Evolutionary conservation across 2,113 vertebrate genomes (phyloP).

Genomic region (Sylvietta virens): DNA sequence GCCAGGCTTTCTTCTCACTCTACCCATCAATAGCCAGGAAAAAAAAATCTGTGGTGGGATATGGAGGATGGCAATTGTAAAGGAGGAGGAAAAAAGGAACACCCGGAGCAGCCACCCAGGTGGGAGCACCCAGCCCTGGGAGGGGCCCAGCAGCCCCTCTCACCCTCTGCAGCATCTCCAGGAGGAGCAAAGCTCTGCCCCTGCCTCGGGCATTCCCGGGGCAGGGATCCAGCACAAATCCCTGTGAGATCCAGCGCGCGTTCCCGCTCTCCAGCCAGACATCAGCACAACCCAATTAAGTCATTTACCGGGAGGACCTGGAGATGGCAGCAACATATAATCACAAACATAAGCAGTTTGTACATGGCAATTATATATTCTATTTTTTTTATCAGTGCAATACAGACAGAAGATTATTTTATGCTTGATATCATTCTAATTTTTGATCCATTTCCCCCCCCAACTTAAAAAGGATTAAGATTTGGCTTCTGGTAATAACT

Average conservation of each 20-base stretch:
- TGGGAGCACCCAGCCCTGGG: background rate
- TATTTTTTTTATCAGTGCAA: slow-evolving; percentile 60
- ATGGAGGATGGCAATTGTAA: background rate
- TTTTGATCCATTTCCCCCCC: slow-evolving; percentile 50
- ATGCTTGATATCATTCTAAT: slow-evolving; percentile 75
- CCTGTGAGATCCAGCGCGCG: fast-evolving
- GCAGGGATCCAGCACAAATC: fast-evolving
- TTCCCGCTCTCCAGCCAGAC: background rate
- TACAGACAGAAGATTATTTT: slow-evolving; percentile 76
- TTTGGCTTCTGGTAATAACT: slow-evolving; percentile 46
- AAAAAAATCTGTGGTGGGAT: fast-evolving
- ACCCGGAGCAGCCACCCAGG: background rate
- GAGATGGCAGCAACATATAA: slow-evolving; percentile 79
- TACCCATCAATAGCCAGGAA: background rate
- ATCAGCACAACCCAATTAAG: slow-evolving; percentile 60
- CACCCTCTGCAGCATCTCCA: background rate
- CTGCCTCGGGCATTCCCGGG: fast-evolving
- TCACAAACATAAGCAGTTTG: slow-evolving; percentile 73
- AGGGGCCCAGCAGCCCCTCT: fast-evolving
- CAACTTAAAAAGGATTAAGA: slow-evolving; percentile 64
- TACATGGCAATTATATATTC: slow-evolving; percentile 70
- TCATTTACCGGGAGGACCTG: slow-evolving; percentile 69
- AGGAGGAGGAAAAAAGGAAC: background rate
- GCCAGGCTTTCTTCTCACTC: background rate
- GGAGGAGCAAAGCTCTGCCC: background rate